phyloP scores from a whole-genome alignment of 2,888 invertebrate genomes.

The Hypena proboscidalis region DNA sequence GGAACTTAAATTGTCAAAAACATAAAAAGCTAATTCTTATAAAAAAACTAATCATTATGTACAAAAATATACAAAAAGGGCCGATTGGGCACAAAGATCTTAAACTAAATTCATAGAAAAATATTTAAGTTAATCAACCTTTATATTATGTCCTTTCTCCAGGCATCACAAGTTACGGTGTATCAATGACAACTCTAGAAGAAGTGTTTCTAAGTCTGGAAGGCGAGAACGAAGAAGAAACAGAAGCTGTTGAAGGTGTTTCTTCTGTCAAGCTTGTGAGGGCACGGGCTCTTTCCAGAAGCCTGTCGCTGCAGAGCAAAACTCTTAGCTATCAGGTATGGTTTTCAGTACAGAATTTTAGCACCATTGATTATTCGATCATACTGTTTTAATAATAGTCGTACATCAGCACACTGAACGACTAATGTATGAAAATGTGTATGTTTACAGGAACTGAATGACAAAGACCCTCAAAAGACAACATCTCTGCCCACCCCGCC shows the following conservation, averaged over 20 bases:
- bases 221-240: conserved; percentile 88
- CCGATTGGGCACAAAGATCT: too few species aligned
- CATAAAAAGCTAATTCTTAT: too few species aligned
- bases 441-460: conserved; percentile 81
- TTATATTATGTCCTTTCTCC: neutral
- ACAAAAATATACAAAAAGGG: too few species aligned
- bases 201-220: conserved; percentile 94
- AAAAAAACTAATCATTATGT: too few species aligned
- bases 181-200: conserved; percentile 95
- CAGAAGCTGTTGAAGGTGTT: conserved; percentile 88
- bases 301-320: conserved; percentile 90
- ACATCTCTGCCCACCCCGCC: conserved; percentile 74
- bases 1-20: too few species aligned
- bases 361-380: neutral
- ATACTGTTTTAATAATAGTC: neutral
- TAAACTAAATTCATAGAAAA: too few species aligned
- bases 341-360: neutral
- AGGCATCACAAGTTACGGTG: conserved; percentile 93
- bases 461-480: conserved; percentile 72
- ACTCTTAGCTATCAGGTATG: conserved; percentile 88
- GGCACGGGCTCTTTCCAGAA: conserved; percentile 89
- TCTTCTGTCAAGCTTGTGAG: conserved; percentile 91
- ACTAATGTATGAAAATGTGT: too few species aligned
- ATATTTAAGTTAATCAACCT: too few species aligned
- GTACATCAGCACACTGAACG: too few species aligned